phyloP scores from a whole-genome alignment of 2,113 vertebrate genomes.

The Ivindomyrus marchei region DNA sequence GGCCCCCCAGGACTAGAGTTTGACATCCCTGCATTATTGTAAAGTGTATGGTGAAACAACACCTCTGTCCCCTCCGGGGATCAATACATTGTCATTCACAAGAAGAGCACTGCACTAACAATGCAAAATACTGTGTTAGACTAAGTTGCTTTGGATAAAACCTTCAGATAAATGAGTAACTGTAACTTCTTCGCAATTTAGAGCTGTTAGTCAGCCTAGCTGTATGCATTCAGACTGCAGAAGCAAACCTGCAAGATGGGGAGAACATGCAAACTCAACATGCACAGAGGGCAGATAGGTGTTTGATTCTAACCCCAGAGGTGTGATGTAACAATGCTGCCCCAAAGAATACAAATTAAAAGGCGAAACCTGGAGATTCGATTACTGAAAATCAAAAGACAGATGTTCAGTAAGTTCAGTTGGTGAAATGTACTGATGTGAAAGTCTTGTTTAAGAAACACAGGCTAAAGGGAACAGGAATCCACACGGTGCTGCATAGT shows the following conservation, averaged over 20 bases:
- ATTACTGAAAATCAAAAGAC: background rate
- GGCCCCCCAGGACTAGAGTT: too few relatives aligned
- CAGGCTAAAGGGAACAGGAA: background rate
- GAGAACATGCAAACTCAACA: background rate
- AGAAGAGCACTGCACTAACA: background rate
- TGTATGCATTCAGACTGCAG: background rate
- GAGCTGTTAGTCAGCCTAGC: background rate
- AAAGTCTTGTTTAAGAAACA: background rate
- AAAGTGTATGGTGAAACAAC: background rate
- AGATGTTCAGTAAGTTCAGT: background rate
- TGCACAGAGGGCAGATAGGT: background rate
- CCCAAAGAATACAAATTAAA: background rate
- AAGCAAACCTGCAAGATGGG: background rate
- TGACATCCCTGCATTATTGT: too few relatives aligned
- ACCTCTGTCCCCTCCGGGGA: background rate
- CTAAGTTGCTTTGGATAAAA: background rate
- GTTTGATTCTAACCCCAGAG: background rate
- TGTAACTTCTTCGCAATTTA: background rate
- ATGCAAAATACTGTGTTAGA: background rate
- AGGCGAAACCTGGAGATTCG: background rate
- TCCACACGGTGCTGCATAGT: background rate
- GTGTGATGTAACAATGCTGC: background rate
- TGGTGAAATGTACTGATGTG: background rate
- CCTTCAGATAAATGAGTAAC: background rate
- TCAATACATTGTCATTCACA: background rate